These are phyloP conservation scores for Panulirus ornatus DNA, from an alignment of 1,140 invertebrate species.

Conservation along the genomic window DNA sequence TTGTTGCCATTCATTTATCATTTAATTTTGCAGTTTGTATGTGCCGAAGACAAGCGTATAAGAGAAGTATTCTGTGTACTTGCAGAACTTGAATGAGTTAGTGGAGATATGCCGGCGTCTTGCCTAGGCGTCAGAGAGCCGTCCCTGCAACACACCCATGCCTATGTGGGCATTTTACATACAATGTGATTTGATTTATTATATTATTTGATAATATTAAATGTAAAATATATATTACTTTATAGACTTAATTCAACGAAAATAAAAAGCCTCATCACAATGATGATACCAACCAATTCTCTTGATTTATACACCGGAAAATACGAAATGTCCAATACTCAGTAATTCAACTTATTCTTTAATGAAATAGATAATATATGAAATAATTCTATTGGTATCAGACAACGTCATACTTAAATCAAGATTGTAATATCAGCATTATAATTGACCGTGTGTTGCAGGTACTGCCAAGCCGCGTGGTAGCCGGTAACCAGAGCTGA, in stretches of 20 bases:
- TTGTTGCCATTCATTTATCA: neutral
- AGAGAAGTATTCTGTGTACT: neutral
- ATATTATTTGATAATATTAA: too few relatives aligned
- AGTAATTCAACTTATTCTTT: too few relatives aligned
- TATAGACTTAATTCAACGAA: too few relatives aligned
- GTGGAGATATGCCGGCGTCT: conserved; percentile 43
- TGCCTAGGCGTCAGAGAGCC: neutral
- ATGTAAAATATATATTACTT: too few relatives aligned
- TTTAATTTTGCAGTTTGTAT: neutral
- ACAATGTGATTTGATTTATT: neutral
- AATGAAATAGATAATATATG: neutral
- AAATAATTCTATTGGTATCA: neutral
- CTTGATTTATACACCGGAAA: too few relatives aligned
- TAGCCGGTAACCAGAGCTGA: conserved; percentile 47
- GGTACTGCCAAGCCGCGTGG: conserved; percentile 21
- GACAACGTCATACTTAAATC: neutral
- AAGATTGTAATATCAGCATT: neutral
- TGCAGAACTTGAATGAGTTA: conserved; percentile 34
- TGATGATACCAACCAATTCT: too few relatives aligned
- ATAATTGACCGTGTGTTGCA: conserved; percentile 30
- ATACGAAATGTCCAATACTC: too few relatives aligned
- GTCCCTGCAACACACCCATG: conserved; percentile 50
- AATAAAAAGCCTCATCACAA: too few relatives aligned
- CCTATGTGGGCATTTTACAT: neutral
- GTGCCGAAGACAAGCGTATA: neutral